Conservation (phyloP, 2,797 vertebrate species). For the Sparidentex hasta region DNA sequence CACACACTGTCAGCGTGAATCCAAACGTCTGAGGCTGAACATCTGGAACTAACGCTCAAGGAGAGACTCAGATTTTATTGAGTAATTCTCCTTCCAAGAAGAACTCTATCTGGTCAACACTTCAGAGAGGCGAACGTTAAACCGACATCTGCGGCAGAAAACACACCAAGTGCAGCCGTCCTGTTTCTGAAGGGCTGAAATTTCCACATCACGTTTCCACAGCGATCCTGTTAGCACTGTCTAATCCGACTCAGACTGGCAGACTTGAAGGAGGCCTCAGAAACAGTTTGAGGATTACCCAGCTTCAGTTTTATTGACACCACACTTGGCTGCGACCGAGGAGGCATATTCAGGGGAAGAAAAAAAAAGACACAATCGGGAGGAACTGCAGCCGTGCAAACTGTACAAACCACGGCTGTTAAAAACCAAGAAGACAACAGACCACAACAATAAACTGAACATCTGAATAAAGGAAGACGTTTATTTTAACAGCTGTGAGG, state of each 20-base stretch:
- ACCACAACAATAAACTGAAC: no score
- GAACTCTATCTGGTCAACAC: slow-evolving; percentile 47
- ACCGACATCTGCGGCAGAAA: slow-evolving; percentile 51
- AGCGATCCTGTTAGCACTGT: slow-evolving; percentile 77
- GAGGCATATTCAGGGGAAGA: slow-evolving; percentile 15
- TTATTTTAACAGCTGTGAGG: no score
- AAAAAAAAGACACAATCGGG: slow-evolving; percentile 29
- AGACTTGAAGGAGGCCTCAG: slow-evolving; percentile 71
- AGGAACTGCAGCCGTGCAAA: not conserved
- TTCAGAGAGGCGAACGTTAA: slow-evolving; percentile 27
- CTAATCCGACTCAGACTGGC: slow-evolving; percentile 80
- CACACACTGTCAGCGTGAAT: slow-evolving; percentile 56
- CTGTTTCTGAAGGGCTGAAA: slow-evolving; percentile 72
- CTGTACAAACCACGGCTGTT: no score
- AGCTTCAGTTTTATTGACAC: slow-evolving; percentile 48
- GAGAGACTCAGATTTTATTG: slow-evolving; percentile 66
- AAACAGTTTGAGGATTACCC: slow-evolving; percentile 77
- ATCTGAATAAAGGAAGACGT: no score
- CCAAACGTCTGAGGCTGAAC: slow-evolving; percentile 71
- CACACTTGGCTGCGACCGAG: slow-evolving; percentile 26
- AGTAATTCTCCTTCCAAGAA: slow-evolving; percentile 60
- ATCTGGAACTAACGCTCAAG: slow-evolving; percentile 77
- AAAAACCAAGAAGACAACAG: no score
- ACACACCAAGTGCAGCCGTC: slow-evolving; percentile 68
- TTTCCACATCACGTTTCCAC: slow-evolving; percentile 80